A percentile compares a stretch with the other conserved stretches of the same genome.
phyloP scores from a whole-genome alignment of 2,888 invertebrate genomes.

The Hemithea aestivaria region DNA sequence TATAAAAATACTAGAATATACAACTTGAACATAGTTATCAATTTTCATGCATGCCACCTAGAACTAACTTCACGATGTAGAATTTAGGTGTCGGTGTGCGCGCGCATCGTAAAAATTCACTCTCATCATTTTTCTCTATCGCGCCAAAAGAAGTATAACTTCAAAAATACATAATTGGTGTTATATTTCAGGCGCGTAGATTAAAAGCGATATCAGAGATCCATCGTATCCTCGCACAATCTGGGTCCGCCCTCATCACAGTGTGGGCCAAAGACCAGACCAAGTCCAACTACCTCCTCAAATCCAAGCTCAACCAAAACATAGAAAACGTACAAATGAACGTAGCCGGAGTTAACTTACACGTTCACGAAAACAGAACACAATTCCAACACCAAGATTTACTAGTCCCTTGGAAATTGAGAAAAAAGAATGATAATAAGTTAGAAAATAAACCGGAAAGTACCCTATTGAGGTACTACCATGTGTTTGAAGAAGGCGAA shows the following conservation, averaged over 20 bases:
- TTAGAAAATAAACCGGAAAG: slow-evolving; percentile 53
- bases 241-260: slow-evolving; percentile 91
- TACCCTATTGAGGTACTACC: slow-evolving; percentile 92
- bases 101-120: no score
- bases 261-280: slow-evolving; percentile 98
- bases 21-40: no score
- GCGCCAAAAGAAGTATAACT: no score
- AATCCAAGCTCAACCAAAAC: slow-evolving; percentile 36
- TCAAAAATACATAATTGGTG: no score
- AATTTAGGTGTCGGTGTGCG: no score
- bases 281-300: slow-evolving; percentile 70
- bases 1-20: no score
- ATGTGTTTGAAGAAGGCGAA: slow-evolving; percentile 94
- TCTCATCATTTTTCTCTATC: no score
- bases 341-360: slow-evolving; percentile 69
- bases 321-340: slow-evolving; percentile 32
- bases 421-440: slow-evolving; percentile 44
- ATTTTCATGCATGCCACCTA: no score
- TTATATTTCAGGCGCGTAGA: slow-evolving; percentile 86
- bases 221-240: slow-evolving; percentile 83
- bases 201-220: slow-evolving; percentile 87
- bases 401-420: slow-evolving; percentile 96
- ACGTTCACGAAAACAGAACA: slow-evolving; percentile 94
- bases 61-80: no score
- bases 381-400: slow-evolving; percentile 94